Conservation (phyloP, 2,113 vertebrate genomes). For the Megaleporinus macrocephalus region DNA sequence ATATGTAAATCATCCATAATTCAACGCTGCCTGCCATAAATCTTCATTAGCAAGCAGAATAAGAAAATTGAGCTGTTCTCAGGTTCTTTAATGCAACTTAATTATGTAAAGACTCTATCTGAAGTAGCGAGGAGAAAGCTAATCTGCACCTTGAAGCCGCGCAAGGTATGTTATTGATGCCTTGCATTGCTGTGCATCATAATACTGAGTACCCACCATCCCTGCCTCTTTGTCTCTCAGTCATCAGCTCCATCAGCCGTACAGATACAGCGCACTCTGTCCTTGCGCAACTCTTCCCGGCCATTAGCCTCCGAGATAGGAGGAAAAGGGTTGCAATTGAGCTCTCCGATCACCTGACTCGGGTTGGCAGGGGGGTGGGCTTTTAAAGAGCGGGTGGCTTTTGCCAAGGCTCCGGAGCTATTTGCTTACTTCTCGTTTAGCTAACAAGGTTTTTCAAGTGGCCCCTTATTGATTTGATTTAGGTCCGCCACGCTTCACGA, state of each 20-base stretch:
- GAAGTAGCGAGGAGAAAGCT: constrained; percentile 55
- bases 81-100: constrained; percentile 63
- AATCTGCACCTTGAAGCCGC: constrained; percentile 65
- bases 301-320: constrained; percentile 64
- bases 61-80: constrained; percentile 65
- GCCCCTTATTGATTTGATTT: constrained; percentile 67
- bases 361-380: no score
- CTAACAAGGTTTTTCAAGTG: constrained; percentile 65
- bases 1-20: constrained; percentile 75
- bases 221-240: constrained; percentile 25
- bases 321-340: constrained; percentile 56
- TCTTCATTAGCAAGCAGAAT: constrained; percentile 72
- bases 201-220: constrained; percentile 29
- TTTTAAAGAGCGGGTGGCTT: constrained; percentile 50
- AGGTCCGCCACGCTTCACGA: constrained; percentile 51
- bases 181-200: constrained; percentile 59
- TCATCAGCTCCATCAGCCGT: constrained; percentile 7
- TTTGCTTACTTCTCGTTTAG: constrained; percentile 67
- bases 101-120: constrained; percentile 58
- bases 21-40: constrained; percentile 67
- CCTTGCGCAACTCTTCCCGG: constrained; percentile 46
- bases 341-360: constrained; percentile 64
- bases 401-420: constrained; percentile 47
- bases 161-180: constrained; percentile 69
- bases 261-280: constrained; percentile 12